These are phyloP conservation scores for Drosophila cardini DNA, from an alignment of 1,140 invertebrate species.

Conservation along the genomic window DNA sequence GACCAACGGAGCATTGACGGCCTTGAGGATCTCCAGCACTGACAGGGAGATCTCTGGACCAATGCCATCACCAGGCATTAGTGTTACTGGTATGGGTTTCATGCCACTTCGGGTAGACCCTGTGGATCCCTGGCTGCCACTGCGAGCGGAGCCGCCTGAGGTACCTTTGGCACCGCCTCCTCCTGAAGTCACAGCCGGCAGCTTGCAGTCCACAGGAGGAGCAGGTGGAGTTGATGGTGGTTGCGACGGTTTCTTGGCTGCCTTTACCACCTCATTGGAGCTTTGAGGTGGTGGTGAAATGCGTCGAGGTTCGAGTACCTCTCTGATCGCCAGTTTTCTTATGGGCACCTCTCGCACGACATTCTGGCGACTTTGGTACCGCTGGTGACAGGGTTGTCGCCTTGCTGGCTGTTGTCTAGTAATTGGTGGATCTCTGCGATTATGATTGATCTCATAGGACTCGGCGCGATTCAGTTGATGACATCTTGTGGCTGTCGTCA, in stretches of 20 bases:
- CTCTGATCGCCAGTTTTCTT: background rate
- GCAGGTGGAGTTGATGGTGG: background rate
- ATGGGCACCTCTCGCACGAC: background rate
- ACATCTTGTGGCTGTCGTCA: background rate
- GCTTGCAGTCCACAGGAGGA: background rate
- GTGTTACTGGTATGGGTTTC: constrained; percentile 84
- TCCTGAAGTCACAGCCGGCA: background rate
- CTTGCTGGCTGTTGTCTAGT: constrained; percentile 6
- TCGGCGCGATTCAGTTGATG: background rate
- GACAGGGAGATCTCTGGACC: constrained; percentile 98
- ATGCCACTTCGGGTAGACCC: background rate
- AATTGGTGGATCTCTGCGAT: constrained; percentile 1
- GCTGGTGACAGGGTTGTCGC: background rate
- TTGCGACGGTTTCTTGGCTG: background rate
- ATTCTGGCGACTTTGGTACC: too few species aligned
- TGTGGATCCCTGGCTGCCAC: background rate
- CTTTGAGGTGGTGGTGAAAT: constrained; percentile 33
- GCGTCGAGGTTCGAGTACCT: constrained; percentile 16
- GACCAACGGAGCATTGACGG: constrained; percentile 97
- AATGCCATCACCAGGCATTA: constrained; percentile 99
- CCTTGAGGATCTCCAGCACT: constrained; percentile 98
- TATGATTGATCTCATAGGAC: constrained; percentile 1
- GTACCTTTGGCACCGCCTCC: background rate
- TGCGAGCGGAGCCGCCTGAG: background rate
- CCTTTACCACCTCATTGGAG: background rate